These are phyloP conservation scores for Xyrauchen texanus DNA, from an alignment of 2,113 vertebrate genomes.

Conservation along the genomic window DNA sequence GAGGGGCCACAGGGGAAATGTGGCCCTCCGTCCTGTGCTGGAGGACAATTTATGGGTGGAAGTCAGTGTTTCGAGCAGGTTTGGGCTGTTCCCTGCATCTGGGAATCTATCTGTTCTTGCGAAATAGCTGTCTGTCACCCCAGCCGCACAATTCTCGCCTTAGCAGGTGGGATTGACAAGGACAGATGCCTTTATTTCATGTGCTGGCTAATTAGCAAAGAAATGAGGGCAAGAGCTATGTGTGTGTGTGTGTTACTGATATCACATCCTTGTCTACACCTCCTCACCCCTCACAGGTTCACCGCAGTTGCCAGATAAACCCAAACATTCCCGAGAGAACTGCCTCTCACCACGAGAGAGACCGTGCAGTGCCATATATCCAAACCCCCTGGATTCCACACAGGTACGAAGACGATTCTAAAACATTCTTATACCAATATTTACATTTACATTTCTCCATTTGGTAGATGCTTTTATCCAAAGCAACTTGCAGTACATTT, in stretches of 20 bases:
- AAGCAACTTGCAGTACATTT: too few relatives aligned
- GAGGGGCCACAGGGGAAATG: conserved; percentile 11
- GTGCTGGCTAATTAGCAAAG: conserved; percentile 37
- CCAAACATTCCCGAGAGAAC: conserved; percentile 96
- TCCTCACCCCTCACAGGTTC: conserved; percentile 77
- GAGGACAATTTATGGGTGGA: conserved; percentile 22
- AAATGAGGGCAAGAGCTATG: conserved; percentile 18
- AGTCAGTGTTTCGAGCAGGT: conserved; percentile 18
- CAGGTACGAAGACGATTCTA: conserved; percentile 76
- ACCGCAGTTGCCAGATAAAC: conserved; percentile 94
- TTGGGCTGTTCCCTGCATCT: not conserved
- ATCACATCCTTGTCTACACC: conserved; percentile 31
- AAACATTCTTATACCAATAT: too few relatives aligned
- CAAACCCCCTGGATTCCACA: conserved; percentile 82
- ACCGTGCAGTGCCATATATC: conserved; percentile 94
- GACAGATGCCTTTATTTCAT: conserved; percentile 19
- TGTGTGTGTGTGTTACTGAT: not conserved
- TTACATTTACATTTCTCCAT: too few relatives aligned
- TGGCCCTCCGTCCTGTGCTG: conserved; percentile 13
- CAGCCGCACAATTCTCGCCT: conserved; percentile 40
- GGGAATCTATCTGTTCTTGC: conserved; percentile 20
- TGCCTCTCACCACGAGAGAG: conserved; percentile 94
- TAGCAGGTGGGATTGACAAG: conserved; percentile 24
- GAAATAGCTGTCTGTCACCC: conserved; percentile 50
- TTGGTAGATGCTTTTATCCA: too few relatives aligned